Evolutionary conservation across 2,113 vertebrate genomes (phyloP).

Genomic region (Megaceryle torquata): DNA sequence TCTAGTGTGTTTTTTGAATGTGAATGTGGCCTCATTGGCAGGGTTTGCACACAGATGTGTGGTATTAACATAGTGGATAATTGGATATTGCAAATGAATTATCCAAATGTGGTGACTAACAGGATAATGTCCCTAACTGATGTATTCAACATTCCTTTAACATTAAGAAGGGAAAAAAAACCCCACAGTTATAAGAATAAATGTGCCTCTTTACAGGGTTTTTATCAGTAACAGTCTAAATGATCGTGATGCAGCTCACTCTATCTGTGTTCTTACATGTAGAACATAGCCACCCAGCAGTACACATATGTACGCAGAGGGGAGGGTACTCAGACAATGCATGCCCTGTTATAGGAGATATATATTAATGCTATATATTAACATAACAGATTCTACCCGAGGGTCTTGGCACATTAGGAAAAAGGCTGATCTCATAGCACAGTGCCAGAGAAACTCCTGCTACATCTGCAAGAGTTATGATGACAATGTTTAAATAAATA

Average conservation of each 20-base stretch:
- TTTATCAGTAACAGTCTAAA: not conserved
- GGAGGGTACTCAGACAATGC: not conserved
- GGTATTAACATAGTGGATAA: slow-evolving; percentile 67
- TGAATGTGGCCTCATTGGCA: slow-evolving; percentile 58
- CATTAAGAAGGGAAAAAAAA: not conserved
- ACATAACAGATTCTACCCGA: not conserved
- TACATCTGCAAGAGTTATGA: not conserved
- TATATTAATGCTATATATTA: not conserved
- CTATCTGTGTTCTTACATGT: not conserved
- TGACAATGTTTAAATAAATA: not conserved
- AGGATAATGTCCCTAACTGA: slow-evolving; percentile 38
- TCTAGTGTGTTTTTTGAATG: slow-evolving; percentile 39
- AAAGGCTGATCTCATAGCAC: not conserved
- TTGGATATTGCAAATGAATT: slow-evolving; percentile 69
- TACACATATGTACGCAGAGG: not conserved
- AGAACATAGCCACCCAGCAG: not conserved
- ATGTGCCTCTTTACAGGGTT: not conserved
- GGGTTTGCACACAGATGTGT: slow-evolving; percentile 63
- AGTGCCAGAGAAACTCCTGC: not conserved
- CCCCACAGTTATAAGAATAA: not conserved
- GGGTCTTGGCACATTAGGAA: not conserved
- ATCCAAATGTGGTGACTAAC: slow-evolving; percentile 51
- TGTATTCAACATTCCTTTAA: slow-evolving; percentile 8
- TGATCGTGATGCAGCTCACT: not conserved
- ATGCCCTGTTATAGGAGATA: not conserved